Base-by-base conservation (phyloP, 1,140 invertebrate genomes). In the Hermetia illucens region DNA sequence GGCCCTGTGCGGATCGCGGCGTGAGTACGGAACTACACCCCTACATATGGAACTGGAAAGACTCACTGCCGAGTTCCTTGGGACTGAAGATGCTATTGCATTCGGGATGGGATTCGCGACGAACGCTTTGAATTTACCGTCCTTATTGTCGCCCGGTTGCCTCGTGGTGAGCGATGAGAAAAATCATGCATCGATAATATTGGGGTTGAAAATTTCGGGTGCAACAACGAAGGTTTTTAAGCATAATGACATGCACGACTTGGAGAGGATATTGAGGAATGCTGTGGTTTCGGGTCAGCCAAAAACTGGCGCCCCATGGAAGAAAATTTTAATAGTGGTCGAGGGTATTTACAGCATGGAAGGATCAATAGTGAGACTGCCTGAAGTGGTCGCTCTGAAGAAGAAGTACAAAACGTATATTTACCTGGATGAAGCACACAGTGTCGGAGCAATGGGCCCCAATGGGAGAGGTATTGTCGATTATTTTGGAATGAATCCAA, bases 21-120 rank as follows among this genome's bases (percentile, higher is more conserved):
- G 53, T 37, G 70, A 72, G 51, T 55, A 71, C 34, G 85, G 82
- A 51, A 77, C 70, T 48, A 74, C 75, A 45, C 55, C 70, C 30
- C 69, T 90, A 46, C 90, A 95, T 46, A 50, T 64, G 1, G 75
- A 96, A 53, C 64, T 98, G 30, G 94, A 98, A 65, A 58, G 66
- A 33, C 55, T 87, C 21, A 82, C 89, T 1, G 89, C 93, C 1
- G 65, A 75, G 47, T 98, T 91, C 70, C 63, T 98, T n/a, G 89
- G 90, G 13, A 81, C 84, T 0, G 94, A 98, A 60, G 90, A 72
- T 49, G 86, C 90, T 3, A 84, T 98, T 40, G 86, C 91, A 10
- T 91, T 95, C 63, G 90, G 89, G 27, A 98, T 98, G 95, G 95
- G 95, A 4, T 98, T 97, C 64, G 93, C 91, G 17, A 98, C 95